phyloP scores from a whole-genome alignment of 2,888 invertebrate species.

The Actias luna region DNA sequence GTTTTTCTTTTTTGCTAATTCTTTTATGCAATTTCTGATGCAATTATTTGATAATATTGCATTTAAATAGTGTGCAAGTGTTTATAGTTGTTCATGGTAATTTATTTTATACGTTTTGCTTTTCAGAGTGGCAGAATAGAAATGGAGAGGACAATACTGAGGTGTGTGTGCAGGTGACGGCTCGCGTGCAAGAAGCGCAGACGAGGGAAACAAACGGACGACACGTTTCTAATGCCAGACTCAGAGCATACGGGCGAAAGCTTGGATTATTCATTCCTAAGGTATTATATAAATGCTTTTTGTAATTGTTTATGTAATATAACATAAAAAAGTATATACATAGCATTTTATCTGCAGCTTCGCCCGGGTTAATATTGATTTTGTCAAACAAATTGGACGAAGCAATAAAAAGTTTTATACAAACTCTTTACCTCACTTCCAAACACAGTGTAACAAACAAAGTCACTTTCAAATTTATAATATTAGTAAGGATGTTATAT shows the following conservation, averaged over 20 bases:
- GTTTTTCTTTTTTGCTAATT: constrained; percentile 8
- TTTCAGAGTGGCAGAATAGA: constrained; percentile 52
- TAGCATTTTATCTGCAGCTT: too few species aligned
- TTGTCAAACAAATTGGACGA: too few species aligned
- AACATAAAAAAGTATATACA: too few species aligned
- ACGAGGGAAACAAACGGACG: constrained; percentile 49
- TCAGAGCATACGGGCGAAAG: constrained; percentile 70
- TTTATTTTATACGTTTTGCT: neutral
- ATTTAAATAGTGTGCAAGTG: neutral
- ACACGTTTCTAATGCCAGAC: constrained; percentile 61
- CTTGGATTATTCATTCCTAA: constrained; percentile 76
- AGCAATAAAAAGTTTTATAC: too few species aligned
- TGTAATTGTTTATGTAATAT: neutral
- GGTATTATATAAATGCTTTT: constrained; percentile 47
- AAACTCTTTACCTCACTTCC: too few species aligned
- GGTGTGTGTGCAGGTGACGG: constrained; percentile 27
- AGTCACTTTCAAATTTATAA: too few species aligned
- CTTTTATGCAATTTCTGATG: neutral
- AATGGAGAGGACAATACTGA: constrained; percentile 43
- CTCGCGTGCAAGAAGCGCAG: constrained; percentile 30
- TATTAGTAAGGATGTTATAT: neutral
- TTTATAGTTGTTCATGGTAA: neutral
- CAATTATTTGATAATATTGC: neutral
- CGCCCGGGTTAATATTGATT: too few species aligned
- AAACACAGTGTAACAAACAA: too few species aligned